Conservation (phyloP, 2,888 invertebrate genomes). For the Ctena decussata region DNA sequence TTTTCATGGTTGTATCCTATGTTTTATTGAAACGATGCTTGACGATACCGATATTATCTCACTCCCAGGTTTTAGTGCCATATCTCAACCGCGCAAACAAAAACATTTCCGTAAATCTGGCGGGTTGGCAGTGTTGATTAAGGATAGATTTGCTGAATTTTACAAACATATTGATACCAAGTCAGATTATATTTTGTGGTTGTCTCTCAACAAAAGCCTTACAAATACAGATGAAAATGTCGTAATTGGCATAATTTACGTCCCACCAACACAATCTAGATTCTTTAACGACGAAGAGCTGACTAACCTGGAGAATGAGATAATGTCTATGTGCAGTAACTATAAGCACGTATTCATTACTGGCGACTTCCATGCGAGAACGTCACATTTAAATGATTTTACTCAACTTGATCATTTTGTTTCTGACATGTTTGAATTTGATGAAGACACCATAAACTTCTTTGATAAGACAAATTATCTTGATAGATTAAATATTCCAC, state of each 20-base stretch:
- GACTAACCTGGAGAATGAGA: neutral
- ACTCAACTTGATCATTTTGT: neutral
- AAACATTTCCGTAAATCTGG: neutral
- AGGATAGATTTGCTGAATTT: neutral
- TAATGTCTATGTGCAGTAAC: neutral
- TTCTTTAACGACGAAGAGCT: neutral
- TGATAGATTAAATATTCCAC: neutral
- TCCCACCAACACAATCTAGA: neutral
- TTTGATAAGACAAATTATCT: neutral
- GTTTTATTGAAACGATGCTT: neutral
- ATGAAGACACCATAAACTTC: neutral
- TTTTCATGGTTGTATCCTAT: too few relatives aligned
- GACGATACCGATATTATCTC: neutral
- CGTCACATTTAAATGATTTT: neutral
- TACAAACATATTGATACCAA: neutral
- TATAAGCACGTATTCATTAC: neutral
- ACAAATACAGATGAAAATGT: neutral
- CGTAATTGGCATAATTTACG: neutral
- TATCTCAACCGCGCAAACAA: neutral
- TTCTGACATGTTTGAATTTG: neutral
- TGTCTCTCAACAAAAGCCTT: neutral
- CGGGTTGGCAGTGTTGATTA: neutral
- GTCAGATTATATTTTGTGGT: neutral
- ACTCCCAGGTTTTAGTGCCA: neutral
- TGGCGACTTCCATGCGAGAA: neutral